phyloP scores from a whole-genome alignment of 2,113 vertebrate genomes.

The Apteryx mantelli region DNA sequence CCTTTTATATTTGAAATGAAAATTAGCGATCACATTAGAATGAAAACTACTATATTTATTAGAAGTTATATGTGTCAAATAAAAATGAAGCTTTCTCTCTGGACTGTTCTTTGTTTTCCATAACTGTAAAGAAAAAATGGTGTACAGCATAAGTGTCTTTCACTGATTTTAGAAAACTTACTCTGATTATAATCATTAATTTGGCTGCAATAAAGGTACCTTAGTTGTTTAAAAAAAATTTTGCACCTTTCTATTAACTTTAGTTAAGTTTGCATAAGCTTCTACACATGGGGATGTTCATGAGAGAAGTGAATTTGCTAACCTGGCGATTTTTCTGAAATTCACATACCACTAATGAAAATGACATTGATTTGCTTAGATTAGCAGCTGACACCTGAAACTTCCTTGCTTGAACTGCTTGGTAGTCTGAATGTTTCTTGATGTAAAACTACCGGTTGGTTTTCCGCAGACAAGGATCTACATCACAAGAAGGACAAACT shows the following conservation, averaged over 20 bases:
- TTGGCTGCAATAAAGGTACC: not conserved
- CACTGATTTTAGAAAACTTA: not conserved
- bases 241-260: slow-evolving; percentile 1
- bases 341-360: slow-evolving; percentile 17
- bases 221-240: not conserved
- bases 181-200: not conserved
- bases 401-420: not conserved
- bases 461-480: not conserved
- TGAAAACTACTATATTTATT: not conserved
- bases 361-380: slow-evolving; percentile 33
- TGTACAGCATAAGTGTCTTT: not conserved
- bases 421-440: not conserved
- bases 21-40: not conserved
- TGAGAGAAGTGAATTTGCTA: slow-evolving; percentile 13
- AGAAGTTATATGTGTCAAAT: not conserved
- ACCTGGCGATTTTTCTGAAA: slow-evolving; percentile 5
- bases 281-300: not conserved
- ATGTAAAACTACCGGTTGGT: not conserved
- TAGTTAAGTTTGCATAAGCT: slow-evolving; percentile 34
- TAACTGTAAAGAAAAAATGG: not conserved
- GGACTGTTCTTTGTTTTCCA: not conserved
- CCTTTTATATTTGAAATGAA: not conserved
- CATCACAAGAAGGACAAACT: not conserved
- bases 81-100: not conserved
- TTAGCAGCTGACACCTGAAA: slow-evolving; percentile 4